Conservation (phyloP, 2,797 vertebrate species). For the Crax fasciolata region DNA sequence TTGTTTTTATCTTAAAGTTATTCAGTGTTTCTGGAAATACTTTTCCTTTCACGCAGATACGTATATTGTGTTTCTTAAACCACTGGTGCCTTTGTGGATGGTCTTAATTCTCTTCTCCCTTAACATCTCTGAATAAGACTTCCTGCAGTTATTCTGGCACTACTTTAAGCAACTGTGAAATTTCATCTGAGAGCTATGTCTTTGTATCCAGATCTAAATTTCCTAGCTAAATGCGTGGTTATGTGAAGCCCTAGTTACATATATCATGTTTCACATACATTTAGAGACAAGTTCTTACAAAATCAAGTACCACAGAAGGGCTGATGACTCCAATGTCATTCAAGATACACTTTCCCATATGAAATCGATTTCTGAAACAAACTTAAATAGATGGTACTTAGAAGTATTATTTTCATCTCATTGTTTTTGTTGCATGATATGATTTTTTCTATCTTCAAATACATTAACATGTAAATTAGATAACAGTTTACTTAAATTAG, state of each 20-base stretch:
- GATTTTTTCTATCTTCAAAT: neutral
- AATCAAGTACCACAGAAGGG: neutral
- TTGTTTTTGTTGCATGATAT: neutral
- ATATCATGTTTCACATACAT: neutral
- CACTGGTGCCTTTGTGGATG: fast-evolving
- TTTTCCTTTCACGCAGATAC: neutral
- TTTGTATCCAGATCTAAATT: neutral
- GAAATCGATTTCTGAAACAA: neutral
- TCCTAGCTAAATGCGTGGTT: neutral
- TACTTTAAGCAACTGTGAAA: neutral
- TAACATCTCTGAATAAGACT: neutral
- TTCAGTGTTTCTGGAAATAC: neutral
- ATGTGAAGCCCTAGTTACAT: neutral
- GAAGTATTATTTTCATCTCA: neutral
- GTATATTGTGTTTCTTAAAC: neutral
- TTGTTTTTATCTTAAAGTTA: neutral
- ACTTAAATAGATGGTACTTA: neutral
- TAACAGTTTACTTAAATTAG: slow-evolving; percentile 24
- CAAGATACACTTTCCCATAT: neutral
- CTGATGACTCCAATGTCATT: neutral
- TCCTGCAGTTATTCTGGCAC: neutral
- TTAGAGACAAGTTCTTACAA: neutral
- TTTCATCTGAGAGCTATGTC: neutral
- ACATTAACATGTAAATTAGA: slow-evolving; percentile 43
- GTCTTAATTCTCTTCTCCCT: neutral